Evolutionary conservation across 2,797 vertebrate species (phyloP).

Genomic region (Percopsis omiscomaycus): DNA sequence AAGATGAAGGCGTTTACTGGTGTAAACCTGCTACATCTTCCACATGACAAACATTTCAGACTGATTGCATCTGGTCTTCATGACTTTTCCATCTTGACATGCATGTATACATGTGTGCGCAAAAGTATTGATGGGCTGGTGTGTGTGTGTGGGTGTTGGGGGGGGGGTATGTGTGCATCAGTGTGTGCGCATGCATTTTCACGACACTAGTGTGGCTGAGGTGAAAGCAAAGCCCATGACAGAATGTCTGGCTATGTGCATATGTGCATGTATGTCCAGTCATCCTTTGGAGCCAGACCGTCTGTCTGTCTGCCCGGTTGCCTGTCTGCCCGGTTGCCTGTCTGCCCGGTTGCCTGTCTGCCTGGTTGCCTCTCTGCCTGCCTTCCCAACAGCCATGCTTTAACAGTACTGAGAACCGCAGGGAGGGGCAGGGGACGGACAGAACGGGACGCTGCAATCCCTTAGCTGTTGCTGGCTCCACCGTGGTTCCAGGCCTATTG

Average conservation of each 20-base stretch:
- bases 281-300: constrained; percentile 73
- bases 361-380: not conserved
- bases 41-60: too few relatives aligned
- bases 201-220: constrained; percentile 39
- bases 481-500: too few relatives aligned
- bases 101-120: not conserved
- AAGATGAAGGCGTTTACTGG: not conserved
- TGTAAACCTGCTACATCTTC: too few relatives aligned
- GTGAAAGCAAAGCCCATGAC: constrained; percentile 55
- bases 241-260: constrained; percentile 66
- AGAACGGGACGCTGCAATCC: constrained; percentile 18
- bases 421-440: constrained; percentile 25
- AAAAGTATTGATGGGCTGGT: not conserved
- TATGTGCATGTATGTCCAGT: constrained; percentile 62
- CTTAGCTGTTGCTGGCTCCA: too few relatives aligned
- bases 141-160: constrained; percentile 5
- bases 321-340: not conserved
- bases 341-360: not conserved
- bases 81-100: not conserved
- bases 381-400: constrained; percentile 1
- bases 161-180: constrained; percentile 17
- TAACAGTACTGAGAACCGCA: not conserved
- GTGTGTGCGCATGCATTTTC: constrained; percentile 19
- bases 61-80: not conserved
- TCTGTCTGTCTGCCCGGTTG: constrained; percentile 39